Evolutionary conservation across 1,140 invertebrate species (phyloP).

Genomic region (Phymastichus coffea): DNA sequence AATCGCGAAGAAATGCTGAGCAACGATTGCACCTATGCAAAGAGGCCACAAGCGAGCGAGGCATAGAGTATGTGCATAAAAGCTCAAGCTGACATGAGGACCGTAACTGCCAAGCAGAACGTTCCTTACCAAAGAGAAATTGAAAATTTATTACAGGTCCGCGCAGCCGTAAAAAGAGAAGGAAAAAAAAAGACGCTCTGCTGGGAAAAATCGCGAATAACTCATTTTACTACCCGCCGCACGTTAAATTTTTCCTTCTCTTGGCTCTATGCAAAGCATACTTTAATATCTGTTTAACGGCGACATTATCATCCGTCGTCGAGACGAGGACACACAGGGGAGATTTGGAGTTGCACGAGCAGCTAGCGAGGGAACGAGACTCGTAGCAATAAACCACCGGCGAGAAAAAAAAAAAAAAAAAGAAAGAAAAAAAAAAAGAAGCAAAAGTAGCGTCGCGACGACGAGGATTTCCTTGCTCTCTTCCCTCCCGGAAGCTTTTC

Average conservation of each 20-base stretch:
- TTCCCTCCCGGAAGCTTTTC: no score
- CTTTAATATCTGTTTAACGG: slow-evolving; percentile 22
- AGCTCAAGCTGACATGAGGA: not conserved
- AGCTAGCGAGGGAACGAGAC: no score
- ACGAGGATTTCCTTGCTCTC: no score
- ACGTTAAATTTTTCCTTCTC: slow-evolving; percentile 4
- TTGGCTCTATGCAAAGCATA: not conserved
- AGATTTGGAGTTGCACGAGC: not conserved
- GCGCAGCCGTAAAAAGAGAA: slow-evolving; percentile 1
- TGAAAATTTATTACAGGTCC: slow-evolving; percentile 12
- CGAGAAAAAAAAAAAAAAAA: slow-evolving; percentile 10
- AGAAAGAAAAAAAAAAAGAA: slow-evolving; percentile 20
- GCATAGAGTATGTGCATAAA: no score
- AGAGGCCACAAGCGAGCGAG: no score
- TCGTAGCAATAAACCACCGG: slow-evolving; percentile 7
- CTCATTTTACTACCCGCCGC: slow-evolving; percentile 7
- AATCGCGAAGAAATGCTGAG: no score
- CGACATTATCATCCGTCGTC: not conserved
- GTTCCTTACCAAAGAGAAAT: not conserved
- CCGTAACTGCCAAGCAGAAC: not conserved
- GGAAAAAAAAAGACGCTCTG: not conserved
- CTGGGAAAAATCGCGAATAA: slow-evolving; percentile 7
- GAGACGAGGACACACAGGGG: not conserved
- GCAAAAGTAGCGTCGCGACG: slow-evolving; percentile 41
- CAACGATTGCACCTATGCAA: no score